phyloP scores from a whole-genome alignment of 2,888 invertebrate genomes.

The Microdon myrmicae region DNA sequence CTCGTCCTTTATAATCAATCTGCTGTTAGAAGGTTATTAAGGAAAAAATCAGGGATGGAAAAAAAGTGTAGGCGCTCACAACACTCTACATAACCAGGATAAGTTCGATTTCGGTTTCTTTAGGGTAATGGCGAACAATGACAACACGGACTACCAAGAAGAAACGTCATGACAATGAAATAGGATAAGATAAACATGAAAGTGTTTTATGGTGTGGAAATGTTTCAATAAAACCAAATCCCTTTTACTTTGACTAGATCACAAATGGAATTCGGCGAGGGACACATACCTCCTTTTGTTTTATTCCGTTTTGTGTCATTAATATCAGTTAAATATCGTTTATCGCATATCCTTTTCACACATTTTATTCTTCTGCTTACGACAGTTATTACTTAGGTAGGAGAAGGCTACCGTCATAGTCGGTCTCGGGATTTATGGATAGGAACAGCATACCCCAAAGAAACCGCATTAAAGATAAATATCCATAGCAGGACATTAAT shows the following conservation, averaged over 20 bases:
- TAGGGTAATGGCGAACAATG: no score
- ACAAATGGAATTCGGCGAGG: slow-evolving; percentile 17
- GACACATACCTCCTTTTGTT: slow-evolving; percentile 1
- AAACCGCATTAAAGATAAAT: slow-evolving; percentile 2
- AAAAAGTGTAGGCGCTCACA: no score
- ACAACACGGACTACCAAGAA: no score
- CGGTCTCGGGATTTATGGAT: neutral
- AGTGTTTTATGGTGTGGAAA: slow-evolving; percentile 21
- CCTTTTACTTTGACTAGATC: neutral
- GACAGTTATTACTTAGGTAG: neutral
- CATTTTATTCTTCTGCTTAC: neutral
- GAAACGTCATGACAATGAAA: no score
- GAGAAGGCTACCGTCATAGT: no score
- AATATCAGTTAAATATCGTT: slow-evolving; percentile 8
- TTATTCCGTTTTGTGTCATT: slow-evolving; percentile 8
- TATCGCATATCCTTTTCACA: no score
- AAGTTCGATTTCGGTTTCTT: no score
- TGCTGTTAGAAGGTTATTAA: no score
- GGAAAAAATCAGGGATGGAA: no score
- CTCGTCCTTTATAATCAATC: no score
- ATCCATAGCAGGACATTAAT: slow-evolving; percentile 4
- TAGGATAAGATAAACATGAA: slow-evolving; percentile 18
- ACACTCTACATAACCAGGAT: no score
- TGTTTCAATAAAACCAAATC: slow-evolving; percentile 18
- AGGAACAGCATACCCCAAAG: slow-evolving; percentile 1